A percentile compares a stretch with the other conserved stretches of the same genome.
These are phyloP conservation scores for Unio pictorum DNA, from an alignment of 2,888 invertebrate genomes.

Conservation along the genomic window DNA sequence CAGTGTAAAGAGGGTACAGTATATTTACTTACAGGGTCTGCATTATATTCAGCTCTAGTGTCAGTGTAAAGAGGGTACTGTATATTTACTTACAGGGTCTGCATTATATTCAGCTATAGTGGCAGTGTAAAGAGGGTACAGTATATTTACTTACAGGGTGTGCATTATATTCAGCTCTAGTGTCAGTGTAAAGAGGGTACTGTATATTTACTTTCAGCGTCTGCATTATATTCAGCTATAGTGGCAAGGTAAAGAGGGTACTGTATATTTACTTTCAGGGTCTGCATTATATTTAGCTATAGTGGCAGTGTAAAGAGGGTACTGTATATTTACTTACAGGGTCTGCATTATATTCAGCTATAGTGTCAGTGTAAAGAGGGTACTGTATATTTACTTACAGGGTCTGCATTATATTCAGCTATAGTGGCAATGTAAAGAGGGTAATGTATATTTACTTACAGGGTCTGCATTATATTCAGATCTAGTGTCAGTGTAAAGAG, in stretches of 20 bases:
- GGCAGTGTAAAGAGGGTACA: constrained; percentile 98
- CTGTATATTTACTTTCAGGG: constrained; percentile 77
- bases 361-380: constrained; percentile 81
- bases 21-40: constrained; percentile 72
- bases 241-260: constrained; percentile 98
- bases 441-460: constrained; percentile 81
- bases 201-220: constrained; percentile 77
- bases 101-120: constrained; percentile 93
- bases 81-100: constrained; percentile 72
- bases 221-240: constrained; percentile 91
- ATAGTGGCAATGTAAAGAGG: constrained; percentile 96
- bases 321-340: constrained; percentile 76
- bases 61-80: constrained; percentile 99
- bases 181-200: constrained; percentile 83
- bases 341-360: constrained; percentile 90
- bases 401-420: constrained; percentile 87
- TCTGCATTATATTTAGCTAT: constrained; percentile 91
- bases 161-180: constrained; percentile 92
- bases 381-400: constrained; percentile 54
- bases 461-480: constrained; percentile 90
- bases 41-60: constrained; percentile 91
- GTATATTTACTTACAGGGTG: constrained; percentile 66
- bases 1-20: constrained; percentile 75
- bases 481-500: constrained; percentile 94
- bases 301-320: constrained; percentile 97